Evolutionary conservation across 2,888 invertebrate species (phyloP).

Genomic region (Pteria penguin): DNA sequence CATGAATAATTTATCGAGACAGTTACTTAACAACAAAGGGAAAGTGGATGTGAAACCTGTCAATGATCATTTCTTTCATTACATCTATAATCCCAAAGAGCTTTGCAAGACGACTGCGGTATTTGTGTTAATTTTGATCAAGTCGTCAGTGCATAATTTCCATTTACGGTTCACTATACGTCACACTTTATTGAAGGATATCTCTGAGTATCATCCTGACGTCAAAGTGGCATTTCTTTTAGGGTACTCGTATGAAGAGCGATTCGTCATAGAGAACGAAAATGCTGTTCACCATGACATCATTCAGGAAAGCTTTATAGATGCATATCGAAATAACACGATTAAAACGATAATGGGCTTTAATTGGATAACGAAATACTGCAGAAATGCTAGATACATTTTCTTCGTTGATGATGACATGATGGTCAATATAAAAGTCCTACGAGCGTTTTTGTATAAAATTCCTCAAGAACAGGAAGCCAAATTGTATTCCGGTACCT

Average conservation of each 20-base stretch:
- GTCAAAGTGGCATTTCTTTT: background rate
- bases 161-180: background rate
- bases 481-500: background rate
- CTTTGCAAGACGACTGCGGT: background rate
- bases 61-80: conserved; percentile 4
- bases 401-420: conserved; percentile 18
- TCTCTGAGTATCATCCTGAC: background rate
- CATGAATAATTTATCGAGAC: background rate
- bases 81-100: background rate
- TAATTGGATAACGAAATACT: conserved; percentile 4
- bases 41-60: conserved; percentile 1
- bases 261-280: background rate
- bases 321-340: conserved; percentile 8
- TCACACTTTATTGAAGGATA: conserved; percentile 18
- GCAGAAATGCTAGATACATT: background rate
- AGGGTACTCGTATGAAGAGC: background rate
- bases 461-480: background rate
- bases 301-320: conserved; percentile 10
- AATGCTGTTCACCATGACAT: conserved; percentile 2
- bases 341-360: conserved; percentile 19
- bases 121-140: conserved; percentile 1
- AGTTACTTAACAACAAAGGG: background rate
- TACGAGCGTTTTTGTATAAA: background rate
- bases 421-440: background rate
- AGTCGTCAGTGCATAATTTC: background rate